These are phyloP conservation scores for Mirza zaza DNA, from an alignment of 2,113 vertebrate species.

Conservation along the genomic window DNA sequence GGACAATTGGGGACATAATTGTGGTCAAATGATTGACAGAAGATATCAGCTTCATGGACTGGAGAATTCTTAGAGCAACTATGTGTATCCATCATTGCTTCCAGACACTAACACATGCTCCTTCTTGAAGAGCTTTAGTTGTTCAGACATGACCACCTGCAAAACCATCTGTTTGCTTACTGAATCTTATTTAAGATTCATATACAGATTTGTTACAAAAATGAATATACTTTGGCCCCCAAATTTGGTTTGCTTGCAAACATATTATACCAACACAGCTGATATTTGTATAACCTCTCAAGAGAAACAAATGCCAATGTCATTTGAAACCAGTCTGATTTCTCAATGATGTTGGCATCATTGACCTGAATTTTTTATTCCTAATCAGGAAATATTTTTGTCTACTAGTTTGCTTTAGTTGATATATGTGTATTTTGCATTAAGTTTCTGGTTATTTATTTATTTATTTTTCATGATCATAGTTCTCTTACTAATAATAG, in stretches of 20 bases:
- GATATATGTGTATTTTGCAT: not conserved
- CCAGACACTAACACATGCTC: slow-evolving; percentile 26
- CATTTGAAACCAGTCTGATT: slow-evolving; percentile 47
- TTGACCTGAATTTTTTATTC: not conserved
- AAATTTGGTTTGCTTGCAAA: slow-evolving; percentile 70
- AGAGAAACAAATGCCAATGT: slow-evolving; percentile 5
- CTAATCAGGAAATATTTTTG: not conserved
- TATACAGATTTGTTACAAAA: slow-evolving; percentile 61
- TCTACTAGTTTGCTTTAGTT: not conserved
- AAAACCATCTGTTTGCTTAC: slow-evolving; percentile 68
- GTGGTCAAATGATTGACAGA: not conserved
- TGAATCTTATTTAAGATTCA: slow-evolving; percentile 67
- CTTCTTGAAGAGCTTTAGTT: not conserved
- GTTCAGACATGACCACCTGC: slow-evolving; percentile 57
- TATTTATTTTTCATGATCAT: not conserved
- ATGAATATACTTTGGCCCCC: slow-evolving; percentile 51
- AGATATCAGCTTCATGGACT: not conserved
- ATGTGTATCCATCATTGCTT: not conserved
- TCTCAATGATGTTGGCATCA: not conserved
- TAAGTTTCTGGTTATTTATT: not conserved
- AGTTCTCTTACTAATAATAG: not conserved
- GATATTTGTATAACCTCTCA: slow-evolving; percentile 65
- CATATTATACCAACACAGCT: slow-evolving; percentile 64
- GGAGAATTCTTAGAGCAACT: not conserved
- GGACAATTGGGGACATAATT: not conserved